Base-by-base conservation (phyloP, 2,888 invertebrate genomes). In the Drosophila multiciliata region DNA sequence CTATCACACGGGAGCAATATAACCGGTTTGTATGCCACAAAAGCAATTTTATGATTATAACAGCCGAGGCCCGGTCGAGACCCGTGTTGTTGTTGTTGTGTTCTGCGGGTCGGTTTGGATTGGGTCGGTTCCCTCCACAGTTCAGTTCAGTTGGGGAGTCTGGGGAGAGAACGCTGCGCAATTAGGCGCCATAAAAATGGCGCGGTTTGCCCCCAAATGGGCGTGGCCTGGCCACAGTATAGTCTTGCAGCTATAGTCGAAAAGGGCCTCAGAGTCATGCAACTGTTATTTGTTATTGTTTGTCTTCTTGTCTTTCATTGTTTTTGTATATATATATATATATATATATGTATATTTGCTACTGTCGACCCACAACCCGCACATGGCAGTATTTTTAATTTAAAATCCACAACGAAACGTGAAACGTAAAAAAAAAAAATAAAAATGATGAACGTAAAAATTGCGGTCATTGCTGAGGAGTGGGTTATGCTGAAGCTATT, bases 1-100 rank as follows among this genome's bases (percentile, higher is more conserved):
- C 80, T 84, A 89, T 86, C 87, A 87, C 89, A 87, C 89, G 89
- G 87, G 87, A 87, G 87, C 89, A 89, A 87, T 87, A 87, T 87
- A 89, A 85, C 80, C 85, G 88, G 86, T 87, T 84, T 87, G 89
- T 87, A 80, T 81, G 86, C 87, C 91, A 91, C 88, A 89, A 91
- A 91, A 91, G 91, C 89, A 91, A 91, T 91, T 91, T 91, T 89
- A 89, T 91, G 91, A 91, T 91, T 90, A 89, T 90, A 88, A 87
- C 86, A 85, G 88, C 81, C 80, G 82, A 84, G 89, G 83, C 83
- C 72, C 76, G 74, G 83, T 62, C 73, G 73, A 87, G 73, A 59
- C 67, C 20, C 49, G 38, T 55, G 38, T 55, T 55, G 4, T 8
- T 38, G 26, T 48, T 53, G 35, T 53, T 53, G 42, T 23, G 29